Conservation (phyloP, 2,113 vertebrate genomes). For the Dromaius novaehollandiae region DNA sequence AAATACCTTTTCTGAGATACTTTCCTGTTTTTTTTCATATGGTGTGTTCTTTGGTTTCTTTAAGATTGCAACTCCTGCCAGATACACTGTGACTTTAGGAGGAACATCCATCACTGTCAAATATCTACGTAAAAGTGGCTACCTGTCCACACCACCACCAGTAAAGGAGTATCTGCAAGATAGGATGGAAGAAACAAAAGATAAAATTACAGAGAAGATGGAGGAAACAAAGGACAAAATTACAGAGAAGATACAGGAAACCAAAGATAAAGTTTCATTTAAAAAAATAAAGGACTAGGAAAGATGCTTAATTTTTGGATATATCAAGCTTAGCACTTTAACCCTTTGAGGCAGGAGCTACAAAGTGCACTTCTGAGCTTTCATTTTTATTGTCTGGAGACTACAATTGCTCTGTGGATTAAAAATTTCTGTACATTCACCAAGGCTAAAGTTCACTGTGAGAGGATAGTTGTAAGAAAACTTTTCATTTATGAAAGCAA, state of each 20-base stretch:
- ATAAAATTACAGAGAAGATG: slow-evolving; percentile 82
- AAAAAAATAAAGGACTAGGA: slow-evolving; percentile 89
- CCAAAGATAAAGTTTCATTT: slow-evolving; percentile 95
- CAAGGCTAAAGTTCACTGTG: not conserved
- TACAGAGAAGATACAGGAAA: slow-evolving; percentile 93
- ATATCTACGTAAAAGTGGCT: slow-evolving; percentile 88
- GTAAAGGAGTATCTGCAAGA: slow-evolving; percentile 95
- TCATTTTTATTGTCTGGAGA: not conserved
- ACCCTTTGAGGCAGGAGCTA: slow-evolving; percentile 53
- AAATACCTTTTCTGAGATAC: not conserved
- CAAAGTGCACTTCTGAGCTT: slow-evolving; percentile 35
- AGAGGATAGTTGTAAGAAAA: not conserved
- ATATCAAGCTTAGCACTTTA: slow-evolving; percentile 59
- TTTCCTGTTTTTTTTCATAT: not conserved
- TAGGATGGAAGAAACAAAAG: slow-evolving; percentile 90
- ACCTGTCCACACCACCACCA: slow-evolving; percentile 92
- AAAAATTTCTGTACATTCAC: slow-evolving; percentile 29
- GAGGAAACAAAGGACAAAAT: slow-evolving; percentile 93
- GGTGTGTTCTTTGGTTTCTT: slow-evolving; percentile 11
- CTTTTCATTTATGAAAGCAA: slow-evolving; percentile 1
- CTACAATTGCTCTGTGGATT: slow-evolving; percentile 20
- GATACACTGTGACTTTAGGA: slow-evolving; percentile 92
- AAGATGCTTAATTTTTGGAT: slow-evolving; percentile 16
- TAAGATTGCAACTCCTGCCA: slow-evolving; percentile 93
- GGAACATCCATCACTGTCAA: slow-evolving; percentile 92